Evolutionary conservation across 2,113 vertebrate species (phyloP), one percentile per base, ranked within the genome.

Genomic region (Megaleporinus macrocephalus): DNA sequence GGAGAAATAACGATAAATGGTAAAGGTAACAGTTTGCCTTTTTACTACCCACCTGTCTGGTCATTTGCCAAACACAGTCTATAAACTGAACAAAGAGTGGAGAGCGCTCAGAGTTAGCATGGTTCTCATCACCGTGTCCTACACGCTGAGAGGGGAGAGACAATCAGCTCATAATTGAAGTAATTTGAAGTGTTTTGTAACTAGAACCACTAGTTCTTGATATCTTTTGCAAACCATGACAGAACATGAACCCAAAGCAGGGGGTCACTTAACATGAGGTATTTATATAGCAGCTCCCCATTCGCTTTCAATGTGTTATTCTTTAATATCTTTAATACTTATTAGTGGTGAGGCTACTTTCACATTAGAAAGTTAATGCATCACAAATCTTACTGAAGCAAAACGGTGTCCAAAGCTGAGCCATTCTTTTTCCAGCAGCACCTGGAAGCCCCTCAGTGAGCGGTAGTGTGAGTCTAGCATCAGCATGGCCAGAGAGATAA

Each of bases 31-130:
- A 16, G 3, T 20, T 55, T 22, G 1, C 20, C 14, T 22, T 22
- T 6, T 55, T 22, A 49, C 10, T 27, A 20, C 90, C 92, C 86
- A 98, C 98, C 96, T 99, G 97, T 86, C 92, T 96, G 68, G 95
- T 98, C 96, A 99, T 98, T 88, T 99, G 98, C 98, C 98, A 99
- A 41, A 99, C 98, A 74, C 98, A 98, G 86, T 99, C 98, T 3
- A 99, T 95, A 90, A 99, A 99, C 92, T 99, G 97, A 73, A 98
- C 92, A 73, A 99, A 99, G 85, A 99, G 97, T 4, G 98, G 98
- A 0, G 98, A 99, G 29, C 98, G 95, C 86, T 99, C 97, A 0
- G 97, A 96, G 87, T 97, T 97, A 0, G 96, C 95, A 0, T 98
- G 96, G 88, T 98, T 96, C 78, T 97, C 95, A 15, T 96, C 95